Base-by-base conservation (phyloP, 2,797 vertebrate species). In the Spinus pinus region DNA sequence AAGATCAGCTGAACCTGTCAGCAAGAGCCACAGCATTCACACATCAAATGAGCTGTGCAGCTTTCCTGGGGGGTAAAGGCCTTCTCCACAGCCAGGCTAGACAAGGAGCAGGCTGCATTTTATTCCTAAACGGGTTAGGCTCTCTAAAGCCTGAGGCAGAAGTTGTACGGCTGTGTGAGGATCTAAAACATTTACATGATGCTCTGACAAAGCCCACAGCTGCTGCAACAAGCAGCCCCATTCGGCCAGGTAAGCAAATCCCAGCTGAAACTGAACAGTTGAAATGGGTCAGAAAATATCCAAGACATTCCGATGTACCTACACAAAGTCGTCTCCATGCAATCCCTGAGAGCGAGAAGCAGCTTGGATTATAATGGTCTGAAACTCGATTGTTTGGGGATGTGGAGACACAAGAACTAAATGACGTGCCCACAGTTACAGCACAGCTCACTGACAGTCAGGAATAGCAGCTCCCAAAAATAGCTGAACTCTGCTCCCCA, bases 391-490 rank as follows among this genome's bases (percentile, higher is more conserved):
- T 80, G 47, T 66, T 56, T 53, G 71, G 58, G 81, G 71, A 60
- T 53, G 25, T 1, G 6, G 74, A 82, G 67, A 61, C 16, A 14
- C 0, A 58, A 84, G 58, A 85, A 44, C 12, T 44, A 35, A 53
- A 60, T 5, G 25, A 83, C 3, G 11, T 31, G 70, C 44, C 73
- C 31, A 1, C 50, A 66, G 78, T 42, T 75, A 81, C 71, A 84
- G 84, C 39, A 67, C 77, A 90, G 80, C 41, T 73, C 82, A 17
- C 80, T 94, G 79, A 78, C 60, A 60, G 85, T 69, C 92, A 64
- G 84, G 93, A 94, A 93, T 50, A 92, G 91, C 70, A 89, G 78
- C 2, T 80, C 82, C 93, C 87, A 87, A 95, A 88, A 96, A 93
- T 93, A 96, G 81, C 86, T 47, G 62, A 81, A 78, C 79, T 69